These are phyloP conservation scores for Ditylenchus dipsaci DNA, from an alignment of 1,140 invertebrate genomes.

Conservation along the genomic window DNA sequence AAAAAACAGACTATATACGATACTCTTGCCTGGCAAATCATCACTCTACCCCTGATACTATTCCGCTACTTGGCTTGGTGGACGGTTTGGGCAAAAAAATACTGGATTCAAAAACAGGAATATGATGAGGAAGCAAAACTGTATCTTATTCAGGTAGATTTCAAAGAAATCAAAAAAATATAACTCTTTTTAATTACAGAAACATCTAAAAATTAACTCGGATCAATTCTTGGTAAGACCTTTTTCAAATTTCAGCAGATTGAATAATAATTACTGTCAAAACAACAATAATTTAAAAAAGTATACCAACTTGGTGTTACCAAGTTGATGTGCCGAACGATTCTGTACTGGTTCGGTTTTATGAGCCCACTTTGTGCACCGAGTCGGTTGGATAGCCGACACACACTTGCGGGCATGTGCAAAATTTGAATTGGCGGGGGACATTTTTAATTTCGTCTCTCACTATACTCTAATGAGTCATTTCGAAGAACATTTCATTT, in stretches of 20 bases:
- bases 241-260: conserved; percentile 22
- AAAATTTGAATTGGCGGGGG: no score
- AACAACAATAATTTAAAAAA: no score
- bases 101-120: conserved; percentile 70
- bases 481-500: no score
- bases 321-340: no score
- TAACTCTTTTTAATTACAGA: conserved; percentile 59
- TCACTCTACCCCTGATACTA: conserved; percentile 72
- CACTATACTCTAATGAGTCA: no score
- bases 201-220: conserved; percentile 68
- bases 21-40: conserved; percentile 75
- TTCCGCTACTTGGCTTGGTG: conserved; percentile 71
- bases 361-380: no score
- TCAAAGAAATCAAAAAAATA: no score
- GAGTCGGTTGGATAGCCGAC: no score
- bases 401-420: no score
- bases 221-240: conserved; percentile 64
- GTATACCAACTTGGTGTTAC: no score
- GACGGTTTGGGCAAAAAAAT: conserved; percentile 74
- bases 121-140: conserved; percentile 77
- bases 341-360: no score
- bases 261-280: background rate
- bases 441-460: no score
- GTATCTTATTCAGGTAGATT: conserved; percentile 67
- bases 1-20: conserved; percentile 70